Conservation (phyloP, 2,888 invertebrate genomes). For the Mesorhabditis spiculigera region DNA sequence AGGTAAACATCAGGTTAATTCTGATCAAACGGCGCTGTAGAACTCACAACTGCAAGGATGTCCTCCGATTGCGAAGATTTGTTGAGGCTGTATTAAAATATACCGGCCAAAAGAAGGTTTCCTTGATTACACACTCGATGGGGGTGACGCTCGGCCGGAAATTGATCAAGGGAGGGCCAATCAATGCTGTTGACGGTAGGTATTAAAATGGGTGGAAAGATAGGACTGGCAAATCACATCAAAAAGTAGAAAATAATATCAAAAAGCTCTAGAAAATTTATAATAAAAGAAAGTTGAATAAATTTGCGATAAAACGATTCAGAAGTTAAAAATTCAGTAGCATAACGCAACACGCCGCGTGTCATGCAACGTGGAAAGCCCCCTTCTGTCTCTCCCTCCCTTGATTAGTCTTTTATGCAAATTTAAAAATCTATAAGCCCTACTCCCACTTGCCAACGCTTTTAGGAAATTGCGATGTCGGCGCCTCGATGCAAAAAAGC, state of each 20-base stretch:
- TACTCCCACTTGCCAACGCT: no score
- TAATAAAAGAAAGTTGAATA: no score
- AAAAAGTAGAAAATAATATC: no score
- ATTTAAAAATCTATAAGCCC: no score
- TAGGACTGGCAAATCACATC: no score
- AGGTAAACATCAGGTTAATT: constrained; percentile 12
- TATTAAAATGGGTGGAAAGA: neutral
- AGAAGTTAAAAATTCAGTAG: no score
- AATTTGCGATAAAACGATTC: no score
- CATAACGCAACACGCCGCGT: no score
- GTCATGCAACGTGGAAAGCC: no score
- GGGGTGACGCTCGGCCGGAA: constrained; percentile 44
- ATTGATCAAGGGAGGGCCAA: constrained; percentile 36
- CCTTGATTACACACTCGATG: constrained; percentile 43
- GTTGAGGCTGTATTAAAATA: constrained; percentile 37
- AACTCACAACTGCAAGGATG: constrained; percentile 37
- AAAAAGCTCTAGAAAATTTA: no score
- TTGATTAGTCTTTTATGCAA: no score
- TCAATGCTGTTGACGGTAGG: constrained; percentile 25
- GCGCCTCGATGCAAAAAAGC: constrained; percentile 21
- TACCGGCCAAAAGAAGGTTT: constrained; percentile 27
- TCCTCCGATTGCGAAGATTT: constrained; percentile 36
- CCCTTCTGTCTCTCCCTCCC: no score
- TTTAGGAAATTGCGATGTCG: constrained; percentile 18
- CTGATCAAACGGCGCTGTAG: neutral